A percentile compares a stretch with the other conserved stretches of the same genome.
Evolutionary conservation across 2,113 vertebrate species (phyloP).

Genomic region (Cardinalis cardinalis): DNA sequence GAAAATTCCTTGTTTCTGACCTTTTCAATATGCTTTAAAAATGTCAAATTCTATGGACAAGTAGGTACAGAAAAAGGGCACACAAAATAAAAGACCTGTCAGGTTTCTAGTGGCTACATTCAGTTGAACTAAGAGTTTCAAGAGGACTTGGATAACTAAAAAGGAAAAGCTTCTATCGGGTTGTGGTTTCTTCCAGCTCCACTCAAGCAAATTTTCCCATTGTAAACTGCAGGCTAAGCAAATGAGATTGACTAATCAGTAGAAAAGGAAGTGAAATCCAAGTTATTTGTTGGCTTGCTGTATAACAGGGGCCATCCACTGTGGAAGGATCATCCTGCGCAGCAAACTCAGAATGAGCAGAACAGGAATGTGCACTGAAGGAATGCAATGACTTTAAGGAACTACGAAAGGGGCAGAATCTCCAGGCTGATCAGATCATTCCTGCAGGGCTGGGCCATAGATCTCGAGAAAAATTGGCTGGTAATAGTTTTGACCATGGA

Average conservation of each 20-base stretch:
- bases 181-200: not conserved
- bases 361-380: not conserved
- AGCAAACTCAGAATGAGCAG: not conserved
- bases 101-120: not conserved
- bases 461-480: not conserved
- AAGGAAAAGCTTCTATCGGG: not conserved
- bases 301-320: not conserved
- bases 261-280: not conserved
- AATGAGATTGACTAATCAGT: not conserved
- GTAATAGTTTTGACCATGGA: not conserved
- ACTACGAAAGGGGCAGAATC: not conserved
- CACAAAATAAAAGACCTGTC: not conserved
- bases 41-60: not conserved
- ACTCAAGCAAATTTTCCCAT: not conserved
- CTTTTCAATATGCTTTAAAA: not conserved
- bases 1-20: not conserved
- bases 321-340: not conserved
- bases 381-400: not conserved
- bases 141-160: not conserved
- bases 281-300: not conserved
- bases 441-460: not conserved
- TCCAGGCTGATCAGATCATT: not conserved
- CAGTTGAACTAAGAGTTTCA: not conserved
- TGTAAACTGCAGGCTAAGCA: not conserved
- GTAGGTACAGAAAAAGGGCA: not conserved